phyloP scores from a whole-genome alignment of 1,140 invertebrate species.

The Penaeus chinensis region DNA sequence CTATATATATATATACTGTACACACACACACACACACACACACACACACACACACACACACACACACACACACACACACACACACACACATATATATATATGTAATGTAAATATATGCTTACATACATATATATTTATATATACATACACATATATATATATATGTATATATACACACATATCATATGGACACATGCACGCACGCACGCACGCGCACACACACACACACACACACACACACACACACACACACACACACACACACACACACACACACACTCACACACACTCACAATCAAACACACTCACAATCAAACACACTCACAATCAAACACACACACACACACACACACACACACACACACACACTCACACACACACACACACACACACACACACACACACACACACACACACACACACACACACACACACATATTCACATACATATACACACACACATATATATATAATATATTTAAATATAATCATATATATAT shows the following conservation, averaged over 20 bases:
- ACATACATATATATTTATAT: neutral
- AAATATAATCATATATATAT: too few species aligned
- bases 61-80: too few species aligned
- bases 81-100: neutral
- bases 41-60: too few species aligned
- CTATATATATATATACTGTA: too few species aligned
- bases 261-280: too few species aligned
- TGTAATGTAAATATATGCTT: neutral
- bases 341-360: neutral
- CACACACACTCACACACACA: neutral
- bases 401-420: conserved; percentile 2
- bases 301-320: neutral
- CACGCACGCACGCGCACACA: too few species aligned
- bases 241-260: too few species aligned
- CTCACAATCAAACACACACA: neutral
- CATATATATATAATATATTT: too few species aligned
- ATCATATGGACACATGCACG: neutral
- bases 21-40: too few species aligned
- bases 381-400: neutral
- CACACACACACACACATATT: neutral
- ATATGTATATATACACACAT: neutral
- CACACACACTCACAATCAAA: neutral
- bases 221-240: too few species aligned
- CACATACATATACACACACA: too few species aligned
- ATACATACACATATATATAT: conserved; percentile 14